Evolutionary conservation across 1,140 invertebrate genomes (phyloP).

Genomic region (Wiebesia pumilae): DNA sequence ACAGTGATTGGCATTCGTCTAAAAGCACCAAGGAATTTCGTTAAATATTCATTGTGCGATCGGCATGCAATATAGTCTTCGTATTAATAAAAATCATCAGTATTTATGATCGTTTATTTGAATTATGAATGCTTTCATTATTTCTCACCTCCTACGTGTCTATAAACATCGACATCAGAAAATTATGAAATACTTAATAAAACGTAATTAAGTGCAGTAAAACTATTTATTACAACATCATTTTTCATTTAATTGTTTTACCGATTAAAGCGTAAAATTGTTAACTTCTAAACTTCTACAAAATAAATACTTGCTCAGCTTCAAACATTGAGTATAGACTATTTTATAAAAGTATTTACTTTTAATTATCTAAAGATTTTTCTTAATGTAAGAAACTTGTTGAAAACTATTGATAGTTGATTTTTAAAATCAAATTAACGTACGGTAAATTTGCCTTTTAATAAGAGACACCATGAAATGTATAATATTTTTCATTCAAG

Average conservation of each 20-base stretch:
- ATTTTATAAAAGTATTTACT: no score
- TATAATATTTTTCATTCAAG: no score
- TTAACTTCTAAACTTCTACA: background rate
- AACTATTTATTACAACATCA: background rate
- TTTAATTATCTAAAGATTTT: no score
- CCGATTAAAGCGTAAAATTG: background rate
- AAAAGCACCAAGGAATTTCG: slow-evolving; percentile 51
- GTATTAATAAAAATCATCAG: slow-evolving; percentile 65
- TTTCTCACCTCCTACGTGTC: background rate
- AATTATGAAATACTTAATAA: background rate
- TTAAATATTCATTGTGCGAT: slow-evolving; percentile 49
- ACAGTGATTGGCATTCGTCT: slow-evolving; percentile 48
- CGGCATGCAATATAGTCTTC: slow-evolving; percentile 63
- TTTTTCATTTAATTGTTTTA: background rate
- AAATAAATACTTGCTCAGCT: background rate
- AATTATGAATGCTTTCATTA: slow-evolving; percentile 22
- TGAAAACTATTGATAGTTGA: background rate
- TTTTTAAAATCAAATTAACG: no score
- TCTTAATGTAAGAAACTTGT: no score
- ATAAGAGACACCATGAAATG: no score
- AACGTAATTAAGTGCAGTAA: background rate
- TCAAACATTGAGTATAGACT: background rate
- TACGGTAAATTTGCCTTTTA: no score
- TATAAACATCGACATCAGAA: background rate
- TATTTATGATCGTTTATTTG: slow-evolving; percentile 60